Conservation (phyloP, 2,113 vertebrate species). For the Cheilinus undulatus region DNA sequence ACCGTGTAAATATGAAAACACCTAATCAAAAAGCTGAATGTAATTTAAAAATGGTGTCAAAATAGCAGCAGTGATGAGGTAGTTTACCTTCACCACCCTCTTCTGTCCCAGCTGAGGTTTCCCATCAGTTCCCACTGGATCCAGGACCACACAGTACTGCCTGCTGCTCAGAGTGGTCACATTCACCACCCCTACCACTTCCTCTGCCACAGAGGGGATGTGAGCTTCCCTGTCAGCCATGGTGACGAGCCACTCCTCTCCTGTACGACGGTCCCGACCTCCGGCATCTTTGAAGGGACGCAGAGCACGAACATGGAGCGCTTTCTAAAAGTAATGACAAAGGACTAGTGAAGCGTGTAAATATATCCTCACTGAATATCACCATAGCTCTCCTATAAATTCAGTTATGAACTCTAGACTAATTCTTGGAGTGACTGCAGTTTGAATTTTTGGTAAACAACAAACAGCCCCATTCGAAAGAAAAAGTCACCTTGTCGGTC, state of each 20-base stretch:
- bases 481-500: slow-evolving; percentile 88
- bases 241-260: slow-evolving; percentile 93
- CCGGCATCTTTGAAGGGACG: slow-evolving; percentile 85
- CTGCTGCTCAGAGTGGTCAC: slow-evolving; percentile 88
- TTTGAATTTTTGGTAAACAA: no score
- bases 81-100: slow-evolving; percentile 92
- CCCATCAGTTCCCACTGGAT: slow-evolving; percentile 86
- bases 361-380: no score
- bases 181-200: slow-evolving; percentile 87
- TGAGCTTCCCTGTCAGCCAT: slow-evolving; percentile 88
- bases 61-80: no score
- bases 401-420: background rate
- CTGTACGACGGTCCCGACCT: slow-evolving; percentile 82
- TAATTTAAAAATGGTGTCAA: no score
- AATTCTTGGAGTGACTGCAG: background rate
- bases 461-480: no score
- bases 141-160: slow-evolving; percentile 91
- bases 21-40: no score
- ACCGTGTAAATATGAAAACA: no score
- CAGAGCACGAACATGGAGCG: slow-evolving; percentile 89
- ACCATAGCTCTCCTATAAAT: no score
- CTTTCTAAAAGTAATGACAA: slow-evolving; percentile 80
- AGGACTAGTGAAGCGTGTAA: no score
- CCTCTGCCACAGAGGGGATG: slow-evolving; percentile 89
- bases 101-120: slow-evolving; percentile 93